phyloP scores from a whole-genome alignment of 2,113 vertebrate species.

The Onychostruthus taczanowskii region DNA sequence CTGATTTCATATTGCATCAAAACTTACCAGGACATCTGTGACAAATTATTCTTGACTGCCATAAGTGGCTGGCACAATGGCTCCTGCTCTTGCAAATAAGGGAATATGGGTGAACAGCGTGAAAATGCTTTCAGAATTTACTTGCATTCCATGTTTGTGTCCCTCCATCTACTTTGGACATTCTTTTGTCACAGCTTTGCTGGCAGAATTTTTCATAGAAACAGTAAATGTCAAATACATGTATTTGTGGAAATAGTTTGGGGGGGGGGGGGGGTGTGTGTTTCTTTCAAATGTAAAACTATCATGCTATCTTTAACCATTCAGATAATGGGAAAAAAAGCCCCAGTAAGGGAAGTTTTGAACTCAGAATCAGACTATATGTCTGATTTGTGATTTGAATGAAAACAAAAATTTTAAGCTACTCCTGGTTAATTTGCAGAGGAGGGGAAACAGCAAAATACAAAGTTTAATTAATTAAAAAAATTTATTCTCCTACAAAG shows the following conservation, averaged over 20 bases:
- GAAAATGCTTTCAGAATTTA: background rate
- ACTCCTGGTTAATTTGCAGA: background rate
- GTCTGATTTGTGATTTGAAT: constrained; percentile 8
- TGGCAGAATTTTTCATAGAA: background rate
- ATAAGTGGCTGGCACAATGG: background rate
- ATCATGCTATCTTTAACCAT: background rate
- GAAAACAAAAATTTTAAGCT: background rate
- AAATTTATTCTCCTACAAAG: background rate
- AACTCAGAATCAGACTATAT: background rate
- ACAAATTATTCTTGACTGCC: background rate
- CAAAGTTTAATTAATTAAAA: constrained; percentile 18
- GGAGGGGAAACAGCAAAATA: background rate
- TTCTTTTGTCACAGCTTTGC: background rate
- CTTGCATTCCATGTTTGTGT: background rate
- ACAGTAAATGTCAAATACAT: background rate
- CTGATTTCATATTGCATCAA: background rate
- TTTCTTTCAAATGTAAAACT: background rate
- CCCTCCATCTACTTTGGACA: background rate
- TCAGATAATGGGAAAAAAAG: background rate
- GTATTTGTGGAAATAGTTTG: background rate
- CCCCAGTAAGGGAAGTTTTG: background rate
- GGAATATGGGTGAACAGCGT: background rate
- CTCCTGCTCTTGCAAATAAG: background rate
- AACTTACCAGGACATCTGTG: background rate
- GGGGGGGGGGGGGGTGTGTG: fast-evolving